Evolutionary conservation across 2,888 invertebrate species (phyloP), one percentile per base, ranked within the genome.

Genomic region (Orchesella flavescens): DNA sequence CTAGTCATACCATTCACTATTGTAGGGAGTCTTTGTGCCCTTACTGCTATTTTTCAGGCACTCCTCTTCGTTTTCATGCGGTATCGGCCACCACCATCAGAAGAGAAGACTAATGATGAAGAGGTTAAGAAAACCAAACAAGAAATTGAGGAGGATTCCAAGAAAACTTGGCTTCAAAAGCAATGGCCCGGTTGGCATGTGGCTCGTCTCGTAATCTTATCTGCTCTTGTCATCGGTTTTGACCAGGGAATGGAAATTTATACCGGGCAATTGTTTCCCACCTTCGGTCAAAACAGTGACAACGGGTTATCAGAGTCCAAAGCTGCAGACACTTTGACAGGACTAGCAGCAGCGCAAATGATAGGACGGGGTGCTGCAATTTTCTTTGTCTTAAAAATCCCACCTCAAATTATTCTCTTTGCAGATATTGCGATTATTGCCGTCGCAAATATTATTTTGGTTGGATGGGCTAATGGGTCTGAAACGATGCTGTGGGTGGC

Each of bases 201-300:
- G 4, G 81, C 73, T 9, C 65, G 46, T 12, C 69, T 86, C 1
- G 77, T 85, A 12, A 53, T 73, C 12, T 73, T 87, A 0, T 81
- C 86, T 1, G 80, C 66, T 0, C 55, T 84, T 12, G 55, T 76
- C 10, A 34, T 87, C n/a, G 86, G 85, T 53, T 69, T 59, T 13
- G 79, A 84, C 49, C 77, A 81, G 21, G 86, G 85, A 12, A 85
- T 84, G 86, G 86, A 87, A 71, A 68, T 84, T 9, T 66, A 75
- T 21, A 84, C 83, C 0, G 69, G 86, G 69, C 86, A 86, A 61
- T 76, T 87, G 13, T 61, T 87, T 10, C 85, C 87, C 2, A 86
- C 85, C 23, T 86, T 86, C 73, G 83, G 86, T 13, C 86, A 86
- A 57, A 85, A 81, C 19, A 73, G 79, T 24, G 84, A 80, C 21